Base-by-base conservation (phyloP, 1,140 invertebrate species). In the Heliconius hewitsoni region DNA sequence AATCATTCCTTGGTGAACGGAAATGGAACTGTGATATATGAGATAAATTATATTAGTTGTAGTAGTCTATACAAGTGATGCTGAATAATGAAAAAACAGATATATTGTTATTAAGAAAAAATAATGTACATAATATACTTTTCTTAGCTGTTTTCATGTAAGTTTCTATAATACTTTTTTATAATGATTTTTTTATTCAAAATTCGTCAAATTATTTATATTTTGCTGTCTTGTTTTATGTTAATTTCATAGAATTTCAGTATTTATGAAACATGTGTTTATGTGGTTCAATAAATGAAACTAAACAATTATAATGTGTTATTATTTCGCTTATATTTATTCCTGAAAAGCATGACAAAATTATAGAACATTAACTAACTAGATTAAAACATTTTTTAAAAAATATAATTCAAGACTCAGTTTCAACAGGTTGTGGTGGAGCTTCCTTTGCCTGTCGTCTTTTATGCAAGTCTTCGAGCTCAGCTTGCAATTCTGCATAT, bases 401-500 rank as follows among this genome's bases (percentile, higher is more conserved):
- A 30, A 71, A 46, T 27, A 2, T 66, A 66, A 16, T 30, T 66
- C 30, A 66, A 27, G 60, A 66, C 11, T 76, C 60, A 1, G 37
- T 27, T 55, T 82, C 83, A 55, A 77, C 57, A 76, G 75, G 50
- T 74, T 77, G 82, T 34, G 46, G 71, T 70, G 82, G 78, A 0
- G 55, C 72, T 37, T 82, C 84, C 76, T 83, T 88, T 11, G 76
- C 80, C 46, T 86, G 85, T 8, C 83, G 85, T 8, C 83, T 82
- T 83, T 92, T 93, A 60, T 93, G 90, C 6, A 94, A 83, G 71
- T 96, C 95, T 82, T 95, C 95, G 19, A 96, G 84, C 82, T 96
- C 93, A 0, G 95, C 93, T 86, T 96, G 95, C 0, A 98, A 94
- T 83, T 97, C 96, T 19, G 96, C 95, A 89, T 97, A 99, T 83